Percentiles rank a stretch among this genome's conserved stretches.
These are phyloP conservation scores for Atta cephalotes DNA, from an alignment of 1,140 invertebrate genomes.

Conservation along the genomic window DNA sequence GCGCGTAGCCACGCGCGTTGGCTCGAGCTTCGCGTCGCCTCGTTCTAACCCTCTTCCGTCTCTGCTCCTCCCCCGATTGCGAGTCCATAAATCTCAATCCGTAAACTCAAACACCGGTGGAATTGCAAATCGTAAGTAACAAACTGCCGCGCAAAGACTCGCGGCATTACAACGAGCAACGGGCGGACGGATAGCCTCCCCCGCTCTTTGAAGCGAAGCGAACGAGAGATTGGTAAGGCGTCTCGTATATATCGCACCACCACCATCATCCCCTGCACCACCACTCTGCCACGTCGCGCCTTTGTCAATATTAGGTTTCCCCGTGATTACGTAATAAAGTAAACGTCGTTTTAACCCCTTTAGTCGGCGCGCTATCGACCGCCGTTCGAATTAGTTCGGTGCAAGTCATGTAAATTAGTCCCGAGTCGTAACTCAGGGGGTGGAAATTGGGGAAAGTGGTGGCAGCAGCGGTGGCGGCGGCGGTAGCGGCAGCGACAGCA, in stretches of 20 bases:
- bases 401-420: slow-evolving; percentile 76
- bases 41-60: neutral
- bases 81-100: slow-evolving; percentile 64
- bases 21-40: neutral
- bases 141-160: slow-evolving; percentile 58
- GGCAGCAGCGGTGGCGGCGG: neutral
- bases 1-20: slow-evolving; percentile 10
- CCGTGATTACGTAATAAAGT: slow-evolving; percentile 75
- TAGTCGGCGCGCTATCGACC: slow-evolving; percentile 68
- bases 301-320: slow-evolving; percentile 72
- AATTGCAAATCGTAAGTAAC: slow-evolving; percentile 66
- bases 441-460: slow-evolving; percentile 45
- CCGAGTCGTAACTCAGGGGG: slow-evolving; percentile 66
- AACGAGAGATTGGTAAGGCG: slow-evolving; percentile 12
- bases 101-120: slow-evolving; percentile 58
- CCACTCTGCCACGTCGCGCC: slow-evolving; percentile 2
- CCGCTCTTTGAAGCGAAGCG: slow-evolving; percentile 48
- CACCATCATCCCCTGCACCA: neutral
- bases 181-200: neutral
- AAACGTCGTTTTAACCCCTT: slow-evolving; percentile 75
- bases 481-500: neutral
- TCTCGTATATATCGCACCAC: neutral
- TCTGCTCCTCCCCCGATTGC: neutral
- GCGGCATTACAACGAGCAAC: slow-evolving; percentile 44
- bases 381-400: slow-evolving; percentile 70